A percentile compares a stretch with the other conserved stretches of the same genome.
phyloP scores from a whole-genome alignment of 1,140 invertebrate species.

The Eriosoma lanigerum region DNA sequence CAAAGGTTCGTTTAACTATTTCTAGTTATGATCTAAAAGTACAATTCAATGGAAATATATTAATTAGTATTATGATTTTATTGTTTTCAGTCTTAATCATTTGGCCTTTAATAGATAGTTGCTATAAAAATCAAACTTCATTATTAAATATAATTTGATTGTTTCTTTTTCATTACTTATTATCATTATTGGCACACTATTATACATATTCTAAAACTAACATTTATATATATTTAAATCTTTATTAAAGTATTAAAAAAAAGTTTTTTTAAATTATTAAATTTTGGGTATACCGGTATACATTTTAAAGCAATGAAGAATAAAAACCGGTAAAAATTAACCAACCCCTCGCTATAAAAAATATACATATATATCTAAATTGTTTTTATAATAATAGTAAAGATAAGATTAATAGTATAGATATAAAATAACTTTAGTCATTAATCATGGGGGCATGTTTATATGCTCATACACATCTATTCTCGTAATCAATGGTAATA shows the following conservation, averaged over 20 bases:
- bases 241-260: neutral
- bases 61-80: constrained; percentile 12
- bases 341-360: neutral
- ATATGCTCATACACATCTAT: too few relatives aligned
- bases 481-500: too few relatives aligned
- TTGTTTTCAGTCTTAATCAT: constrained; percentile 49
- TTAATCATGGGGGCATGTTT: too few relatives aligned
- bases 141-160: constrained; percentile 39
- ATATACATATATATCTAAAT: constrained; percentile 18
- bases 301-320: constrained; percentile 22
- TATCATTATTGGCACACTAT: constrained; percentile 42
- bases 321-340: constrained; percentile 31
- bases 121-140: constrained; percentile 5
- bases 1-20: neutral
- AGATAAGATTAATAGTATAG: too few relatives aligned
- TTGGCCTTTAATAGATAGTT: constrained; percentile 36
- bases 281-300: neutral
- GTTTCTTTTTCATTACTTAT: constrained; percentile 13
- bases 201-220: constrained; percentile 23
- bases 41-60: constrained; percentile 14
- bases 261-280: constrained; percentile 20
- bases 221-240: constrained; percentile 5
- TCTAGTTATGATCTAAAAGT: constrained; percentile 27
- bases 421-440: too few relatives aligned
- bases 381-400: constrained; percentile 20